Base-by-base conservation (phyloP, 2,113 vertebrate species). In the Phylloscopus whistleri region DNA sequence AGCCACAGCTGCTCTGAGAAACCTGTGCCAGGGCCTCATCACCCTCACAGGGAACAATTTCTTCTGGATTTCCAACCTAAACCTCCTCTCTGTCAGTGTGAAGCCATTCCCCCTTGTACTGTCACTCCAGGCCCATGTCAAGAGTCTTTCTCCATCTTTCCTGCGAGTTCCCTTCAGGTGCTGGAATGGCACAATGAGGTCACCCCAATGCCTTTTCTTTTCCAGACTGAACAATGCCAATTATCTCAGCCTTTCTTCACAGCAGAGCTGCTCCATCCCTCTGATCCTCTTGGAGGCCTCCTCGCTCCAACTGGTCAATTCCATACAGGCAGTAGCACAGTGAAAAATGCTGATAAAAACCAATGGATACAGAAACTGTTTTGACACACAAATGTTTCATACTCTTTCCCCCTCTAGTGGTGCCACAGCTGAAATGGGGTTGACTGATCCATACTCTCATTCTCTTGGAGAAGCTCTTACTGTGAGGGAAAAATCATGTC, bases 341-440 rank as follows among this genome's bases (percentile, higher is more conserved):
- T n/a, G 15, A 69, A 92, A 82, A 63, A 35, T 2, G 1, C 22
- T 48, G 16, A 60, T 48, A 43, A 63, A 93, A 63, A 51, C 4
- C 44, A 84, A 17, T 20, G 22, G 17, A 23, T 51, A 41, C 26
- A 72, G 66, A 78, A 82, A 52, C 9, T 33, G 4, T 37, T 62
- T 24, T 1, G 1, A 44, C 8, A 16, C 13, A 48, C 7, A 26
- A 23, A 93, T 41, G 26, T 59, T 84, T 56, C 93, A 74, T 89
- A 33, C 73, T 89, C 84, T 93, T 70, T n/a, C 86, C 13, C 86
- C 91, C 89, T 84, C 89, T 92, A 91, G 93, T 79, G 89, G 86
- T 69, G 31, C 31, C 11, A 4, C 51, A 69, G 39, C 15, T 77
- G 62, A 87, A 84, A 81, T 2, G 0, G 22, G 7, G 5, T 75